Conservation (phyloP, 2,888 invertebrate genomes). For the Clistopyga incitator region DNA sequence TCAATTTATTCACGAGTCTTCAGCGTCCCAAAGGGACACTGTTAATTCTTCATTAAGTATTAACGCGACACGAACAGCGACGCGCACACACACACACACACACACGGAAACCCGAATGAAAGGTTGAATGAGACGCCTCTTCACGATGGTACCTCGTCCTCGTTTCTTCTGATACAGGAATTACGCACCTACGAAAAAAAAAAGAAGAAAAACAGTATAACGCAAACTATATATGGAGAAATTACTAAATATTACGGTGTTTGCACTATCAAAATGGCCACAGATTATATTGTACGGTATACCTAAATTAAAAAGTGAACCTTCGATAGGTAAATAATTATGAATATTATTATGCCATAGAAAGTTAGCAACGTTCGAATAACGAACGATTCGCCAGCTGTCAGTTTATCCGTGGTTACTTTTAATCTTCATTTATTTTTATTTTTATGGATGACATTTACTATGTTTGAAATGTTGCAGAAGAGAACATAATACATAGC, state of each 20-base stretch:
- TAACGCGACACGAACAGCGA: conserved; percentile 5
- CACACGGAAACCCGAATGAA: conserved; percentile 7
- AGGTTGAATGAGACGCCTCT: neutral
- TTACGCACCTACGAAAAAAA: conserved; percentile 50
- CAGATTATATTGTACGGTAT: conserved; percentile 63
- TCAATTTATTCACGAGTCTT: conserved; percentile 26
- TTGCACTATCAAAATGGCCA: conserved; percentile 65
- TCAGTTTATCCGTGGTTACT: neutral
- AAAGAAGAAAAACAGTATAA: conserved; percentile 22
- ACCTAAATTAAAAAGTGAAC: conserved; percentile 44
- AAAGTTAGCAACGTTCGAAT: neutral
- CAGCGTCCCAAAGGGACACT: conserved; percentile 22
- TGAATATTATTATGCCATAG: conserved; percentile 7
- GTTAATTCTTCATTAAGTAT: conserved; percentile 23
- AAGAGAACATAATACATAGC: neutral
- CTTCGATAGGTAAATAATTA: conserved; percentile 56
- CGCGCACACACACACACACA: neutral
- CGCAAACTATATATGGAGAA: conserved; percentile 22
- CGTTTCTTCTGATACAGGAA: conserved; percentile 55
- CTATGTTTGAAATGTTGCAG: neutral
- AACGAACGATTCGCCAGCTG: neutral
- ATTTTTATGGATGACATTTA: neutral
- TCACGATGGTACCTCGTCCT: conserved; percentile 34
- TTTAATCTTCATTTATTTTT: neutral
- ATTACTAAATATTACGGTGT: conserved; percentile 47